Base-by-base conservation (phyloP, 2,113 vertebrate species). In the Rutilus rutilus region DNA sequence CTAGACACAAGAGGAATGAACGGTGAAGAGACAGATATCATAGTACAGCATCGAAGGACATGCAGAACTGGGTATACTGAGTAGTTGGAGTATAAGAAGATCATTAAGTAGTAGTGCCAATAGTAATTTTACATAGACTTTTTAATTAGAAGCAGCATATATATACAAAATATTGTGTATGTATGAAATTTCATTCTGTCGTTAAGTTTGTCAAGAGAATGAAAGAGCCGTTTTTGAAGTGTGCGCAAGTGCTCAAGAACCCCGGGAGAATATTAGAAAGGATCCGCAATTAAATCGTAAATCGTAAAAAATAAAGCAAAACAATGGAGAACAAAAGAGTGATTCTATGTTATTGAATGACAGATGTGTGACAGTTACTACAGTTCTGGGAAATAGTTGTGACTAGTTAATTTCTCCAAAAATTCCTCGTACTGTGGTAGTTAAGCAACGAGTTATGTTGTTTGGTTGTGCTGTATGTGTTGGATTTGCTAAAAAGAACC, bases 1-100 rank as follows among this genome's bases (percentile, higher is more conserved):
- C 85, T 67, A 82, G 71, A 82, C 82, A 7, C 57, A 80, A 67
- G 25, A 30, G 17, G 60, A 64, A 65, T 50, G 15, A 82, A 23
- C 25, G 6, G 9, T 67, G 25, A 67, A 27, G 17, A 82, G 64
- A 82, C 80, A 36, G 36, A 52, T 69, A 14, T 82, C 19, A 54
- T 67, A 12, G 45, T 27, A 33, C 30, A 52, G 25, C 12, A 57
- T 15, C 19, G 2, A 47, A 47, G 42, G 47, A 75, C 12, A 2
- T n/a, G n/a, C 42, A 25, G 23, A 74, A 45, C 6, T 14, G n/a
- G 23, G 6, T 12, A 14, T 45, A 17, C 6, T 6, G 23, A 73
- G 39, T 69, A 39, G 65, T 42, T 42, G 1, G 67, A 9, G 33
- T 39, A 23, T 11, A 71, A 39, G 67, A 69, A 5, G 4, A 69